Base-by-base conservation (phyloP, 1,140 invertebrate genomes). In the Hylaeus anthracinus region DNA sequence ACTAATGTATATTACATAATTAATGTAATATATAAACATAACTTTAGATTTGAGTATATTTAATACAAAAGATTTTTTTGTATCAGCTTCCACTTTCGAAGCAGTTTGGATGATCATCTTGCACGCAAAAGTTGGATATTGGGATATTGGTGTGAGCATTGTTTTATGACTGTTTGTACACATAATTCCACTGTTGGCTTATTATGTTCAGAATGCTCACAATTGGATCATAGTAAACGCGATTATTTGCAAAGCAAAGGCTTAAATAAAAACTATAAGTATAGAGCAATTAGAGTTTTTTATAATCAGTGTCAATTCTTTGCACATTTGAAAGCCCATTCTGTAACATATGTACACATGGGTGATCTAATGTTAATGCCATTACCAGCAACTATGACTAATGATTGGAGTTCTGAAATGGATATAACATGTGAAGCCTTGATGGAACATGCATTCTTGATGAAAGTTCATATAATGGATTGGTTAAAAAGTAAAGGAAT, bases 301-400 rank as follows among this genome's bases (percentile, higher is more conserved):
- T 92, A 92, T 73, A 93, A 93, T 69, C 92, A 91, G 56, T 93
- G 92, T 71, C 89, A 89, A 64, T 92, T 93, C 37, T 88, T 92
- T 43, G 78, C 88, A 37, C 92, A 93, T 76, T 39, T 93, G 14
- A 86, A 88, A 61, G 43, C 61, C 0, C 92, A 93, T 71, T 72
- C 81, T 15, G 81, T 86, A 9, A 67, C 39, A 5, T 3, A 80
- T 1, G 89, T 92, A 9, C 87, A 92, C 45, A 83, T 90, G 15
- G 79, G 77, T 45, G 89, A 92, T 37, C 12, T 93, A 12, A 92
- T 93, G 90, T 78, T 93, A 15, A 91, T 93, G 90, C 91, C 92
- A n/a, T 43, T 92, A 56, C 90, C 92, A 39, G 67, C 55, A 51
- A 63, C 81, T 10, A 67, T 88, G 10, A 79, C 37, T 8, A 51